Base-by-base conservation (phyloP, 2,888 invertebrate species). In the Ametastegia equiseti region DNA sequence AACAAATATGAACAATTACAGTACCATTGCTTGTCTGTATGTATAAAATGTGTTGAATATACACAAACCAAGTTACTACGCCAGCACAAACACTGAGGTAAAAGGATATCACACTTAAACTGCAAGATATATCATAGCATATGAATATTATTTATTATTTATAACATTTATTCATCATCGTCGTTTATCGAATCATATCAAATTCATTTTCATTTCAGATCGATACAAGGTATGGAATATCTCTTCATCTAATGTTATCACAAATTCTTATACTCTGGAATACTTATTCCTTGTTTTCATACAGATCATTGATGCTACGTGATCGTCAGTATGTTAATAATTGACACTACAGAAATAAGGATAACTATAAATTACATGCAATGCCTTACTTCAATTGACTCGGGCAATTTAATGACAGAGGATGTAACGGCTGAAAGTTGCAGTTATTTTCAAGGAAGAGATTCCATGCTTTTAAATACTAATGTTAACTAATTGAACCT, bases 1-100 rank as follows among this genome's bases (percentile, higher is more conserved):
- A 36, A 60, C 15, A 33, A 39, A 67, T 36, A n/a, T 15, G n/a
- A 42, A 67, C 33, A 39, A 65, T 30, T n/a, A 36, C 36, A 65
- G 71, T 71, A 23, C 30, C 27, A 65, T 71, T 30, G 19, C 33
- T 13, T 67, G 11, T 19, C n/a, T 39, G 42, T 69, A 23, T n/a
- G n/a, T n/a, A n/a, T n/a, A n/a, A 7, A 13, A 69, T 63, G 5
- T n/a, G 33, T 33, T 27, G 27, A 45, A 71, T n/a, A 42, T 13
- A 23, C 13, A 15, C 15, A 42, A 71, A 45, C 6, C 7, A 78
- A 27, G 47, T 47, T n/a, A n/a, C n/a, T n/a, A 73, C 83, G 71
- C 82, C 81, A 87, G 85, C 86, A 88, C 89, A 90, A 90, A 90
- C 89, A 90, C 90, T 90, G 89, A 88, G 88, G 86, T 87, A 87